These are phyloP conservation scores for Calidris pygmaea DNA, from an alignment of 2,113 vertebrate species.

Conservation along the genomic window DNA sequence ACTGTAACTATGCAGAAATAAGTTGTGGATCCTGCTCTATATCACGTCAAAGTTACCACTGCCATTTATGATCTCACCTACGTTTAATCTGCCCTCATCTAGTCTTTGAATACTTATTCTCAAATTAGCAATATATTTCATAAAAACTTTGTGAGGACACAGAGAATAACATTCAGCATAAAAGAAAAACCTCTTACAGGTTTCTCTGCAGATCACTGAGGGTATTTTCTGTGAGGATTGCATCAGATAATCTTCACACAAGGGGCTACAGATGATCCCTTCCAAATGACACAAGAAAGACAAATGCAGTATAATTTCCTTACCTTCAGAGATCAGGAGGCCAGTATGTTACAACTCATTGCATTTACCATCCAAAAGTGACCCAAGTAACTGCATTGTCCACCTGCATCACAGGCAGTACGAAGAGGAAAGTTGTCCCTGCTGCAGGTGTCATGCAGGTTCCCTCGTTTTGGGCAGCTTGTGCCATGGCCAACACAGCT, in stretches of 20 bases:
- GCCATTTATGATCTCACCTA: background rate
- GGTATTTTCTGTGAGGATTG: background rate
- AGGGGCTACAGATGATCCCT: background rate
- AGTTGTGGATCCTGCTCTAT: background rate
- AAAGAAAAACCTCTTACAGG: background rate
- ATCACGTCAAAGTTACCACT: background rate
- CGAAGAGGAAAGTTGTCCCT: background rate
- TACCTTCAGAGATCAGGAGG: background rate
- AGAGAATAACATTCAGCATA: background rate
- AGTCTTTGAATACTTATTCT: background rate
- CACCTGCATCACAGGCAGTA: background rate
- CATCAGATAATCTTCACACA: background rate
- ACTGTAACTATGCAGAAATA: background rate
- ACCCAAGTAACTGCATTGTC: background rate
- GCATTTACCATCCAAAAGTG: background rate
- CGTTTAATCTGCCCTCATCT: background rate
- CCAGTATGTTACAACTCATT: no score
- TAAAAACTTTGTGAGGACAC: background rate
- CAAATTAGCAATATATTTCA: background rate
- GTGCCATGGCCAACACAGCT: background rate
- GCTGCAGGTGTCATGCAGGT: rapidly evolving
- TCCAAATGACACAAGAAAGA: background rate
- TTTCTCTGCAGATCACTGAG: background rate
- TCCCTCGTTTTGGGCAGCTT: background rate
- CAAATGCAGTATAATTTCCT: background rate